phyloP scores from a whole-genome alignment of 2,797 vertebrate species.

The Spatula clypeata region DNA sequence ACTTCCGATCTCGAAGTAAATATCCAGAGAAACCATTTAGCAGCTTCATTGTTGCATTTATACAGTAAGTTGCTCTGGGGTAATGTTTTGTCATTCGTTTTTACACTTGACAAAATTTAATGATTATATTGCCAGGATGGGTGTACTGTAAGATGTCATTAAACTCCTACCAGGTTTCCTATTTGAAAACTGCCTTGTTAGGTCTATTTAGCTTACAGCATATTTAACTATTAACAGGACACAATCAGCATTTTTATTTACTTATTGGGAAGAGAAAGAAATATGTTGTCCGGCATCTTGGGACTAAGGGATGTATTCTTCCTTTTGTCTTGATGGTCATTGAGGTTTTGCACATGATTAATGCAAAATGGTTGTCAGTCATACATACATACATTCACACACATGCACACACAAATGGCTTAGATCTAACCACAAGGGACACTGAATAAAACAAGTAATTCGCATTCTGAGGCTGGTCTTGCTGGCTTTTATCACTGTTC shows the following conservation, averaged over 20 bases:
- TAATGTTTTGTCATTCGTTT: slow-evolving; percentile 71
- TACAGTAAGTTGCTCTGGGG: slow-evolving; percentile 47
- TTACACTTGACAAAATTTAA: slow-evolving; percentile 75
- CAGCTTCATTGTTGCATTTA: slow-evolving; percentile 46
- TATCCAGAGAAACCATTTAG: slow-evolving; percentile 46
- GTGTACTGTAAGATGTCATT: slow-evolving; percentile 55
- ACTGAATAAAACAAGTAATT: slow-evolving; percentile 56
- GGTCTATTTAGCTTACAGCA: slow-evolving; percentile 39
- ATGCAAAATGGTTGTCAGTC: not conserved
- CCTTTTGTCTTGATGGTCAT: not conserved
- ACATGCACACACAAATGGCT: not conserved
- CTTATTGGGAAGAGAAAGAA: not conserved
- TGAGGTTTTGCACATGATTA: not conserved
- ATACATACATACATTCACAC: not conserved
- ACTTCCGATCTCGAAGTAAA: slow-evolving; percentile 47
- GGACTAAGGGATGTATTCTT: not conserved
- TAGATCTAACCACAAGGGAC: slow-evolving; percentile 5
- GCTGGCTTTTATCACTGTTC: slow-evolving; percentile 62
- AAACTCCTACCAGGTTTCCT: slow-evolving; percentile 55
- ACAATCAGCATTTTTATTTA: slow-evolving; percentile 30
- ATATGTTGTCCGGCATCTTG: not conserved
- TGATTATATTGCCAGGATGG: slow-evolving; percentile 50
- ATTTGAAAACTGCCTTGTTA: slow-evolving; percentile 60
- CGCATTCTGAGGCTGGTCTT: slow-evolving; percentile 58
- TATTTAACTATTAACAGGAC: slow-evolving; percentile 44